Evolutionary conservation across 2,797 vertebrate genomes (phyloP).

Genomic region (Galagoides demidoff): DNA sequence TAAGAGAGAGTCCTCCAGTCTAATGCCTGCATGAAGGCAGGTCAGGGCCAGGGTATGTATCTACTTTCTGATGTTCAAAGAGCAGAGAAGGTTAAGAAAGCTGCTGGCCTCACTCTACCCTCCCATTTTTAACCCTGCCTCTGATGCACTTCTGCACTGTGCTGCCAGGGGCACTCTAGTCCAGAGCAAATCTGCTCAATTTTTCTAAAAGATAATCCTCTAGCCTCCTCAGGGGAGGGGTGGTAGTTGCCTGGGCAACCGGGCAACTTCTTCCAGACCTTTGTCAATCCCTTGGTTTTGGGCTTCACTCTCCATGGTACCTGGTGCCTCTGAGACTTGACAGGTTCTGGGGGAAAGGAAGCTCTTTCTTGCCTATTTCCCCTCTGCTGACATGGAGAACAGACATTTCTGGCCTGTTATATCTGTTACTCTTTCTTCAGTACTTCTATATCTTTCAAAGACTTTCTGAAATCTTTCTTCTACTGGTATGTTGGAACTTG

Average conservation of each 20-base stretch:
- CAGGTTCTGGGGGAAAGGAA: neutral
- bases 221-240: neutral
- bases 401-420: neutral
- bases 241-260: neutral
- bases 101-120: no score
- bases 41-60: no score
- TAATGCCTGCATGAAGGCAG: neutral
- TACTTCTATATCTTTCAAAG: neutral
- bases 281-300: neutral
- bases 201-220: neutral
- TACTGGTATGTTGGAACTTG: neutral
- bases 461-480: neutral
- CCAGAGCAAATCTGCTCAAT: neutral
- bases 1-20: neutral
- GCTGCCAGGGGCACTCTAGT: neutral
- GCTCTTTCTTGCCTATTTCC: neutral
- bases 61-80: neutral
- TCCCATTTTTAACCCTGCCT: neutral
- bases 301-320: neutral
- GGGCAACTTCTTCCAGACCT: neutral
- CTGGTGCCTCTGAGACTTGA: neutral
- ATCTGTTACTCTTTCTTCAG: neutral
- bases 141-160: neutral
- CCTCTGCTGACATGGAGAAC: neutral
- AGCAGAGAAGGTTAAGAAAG: neutral